Conservation (phyloP, 92 coral and sea anemone genomes). For the Epizoanthus stellaris region DNA sequence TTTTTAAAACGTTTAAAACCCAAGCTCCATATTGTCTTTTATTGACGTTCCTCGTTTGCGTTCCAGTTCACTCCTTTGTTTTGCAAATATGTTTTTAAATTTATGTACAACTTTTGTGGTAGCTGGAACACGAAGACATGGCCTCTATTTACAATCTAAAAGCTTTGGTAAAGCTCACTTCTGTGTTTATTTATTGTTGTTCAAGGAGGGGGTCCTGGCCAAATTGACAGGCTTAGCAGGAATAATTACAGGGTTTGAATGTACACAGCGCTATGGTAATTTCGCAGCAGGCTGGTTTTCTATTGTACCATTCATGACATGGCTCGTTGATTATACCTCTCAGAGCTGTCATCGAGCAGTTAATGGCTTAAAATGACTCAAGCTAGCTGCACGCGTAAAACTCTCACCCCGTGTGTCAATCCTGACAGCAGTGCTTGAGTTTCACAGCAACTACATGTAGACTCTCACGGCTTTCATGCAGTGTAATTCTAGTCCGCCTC, state of each 20-base stretch:
- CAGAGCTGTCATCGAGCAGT: conserved; percentile 24
- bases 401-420: conserved; percentile 5
- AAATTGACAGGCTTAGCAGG: background rate
- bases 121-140: too few relatives aligned
- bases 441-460: background rate
- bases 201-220: background rate
- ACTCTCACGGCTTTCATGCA: background rate
- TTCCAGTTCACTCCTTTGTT: too few relatives aligned
- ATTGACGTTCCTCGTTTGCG: too few relatives aligned
- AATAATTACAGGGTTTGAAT: background rate
- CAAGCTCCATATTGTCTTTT: too few relatives aligned
- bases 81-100: too few relatives aligned
- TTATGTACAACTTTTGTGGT: too few relatives aligned
- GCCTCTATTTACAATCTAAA: too few relatives aligned
- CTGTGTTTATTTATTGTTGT: too few relatives aligned
- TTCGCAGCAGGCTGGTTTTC: background rate
- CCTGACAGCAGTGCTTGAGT: background rate
- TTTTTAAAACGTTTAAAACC: too few relatives aligned
- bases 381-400: conserved; percentile 19
- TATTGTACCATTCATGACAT: background rate
- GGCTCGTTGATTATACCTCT: conserved; percentile 4
- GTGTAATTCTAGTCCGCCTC: background rate
- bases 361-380: conserved; percentile 6
- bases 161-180: too few relatives aligned
- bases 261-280: conserved; percentile 11